Percentiles rank a stretch among this genome's conserved stretches.
Conservation (phyloP, 1,140 invertebrate species). For the Drosophila athabasca region DNA sequence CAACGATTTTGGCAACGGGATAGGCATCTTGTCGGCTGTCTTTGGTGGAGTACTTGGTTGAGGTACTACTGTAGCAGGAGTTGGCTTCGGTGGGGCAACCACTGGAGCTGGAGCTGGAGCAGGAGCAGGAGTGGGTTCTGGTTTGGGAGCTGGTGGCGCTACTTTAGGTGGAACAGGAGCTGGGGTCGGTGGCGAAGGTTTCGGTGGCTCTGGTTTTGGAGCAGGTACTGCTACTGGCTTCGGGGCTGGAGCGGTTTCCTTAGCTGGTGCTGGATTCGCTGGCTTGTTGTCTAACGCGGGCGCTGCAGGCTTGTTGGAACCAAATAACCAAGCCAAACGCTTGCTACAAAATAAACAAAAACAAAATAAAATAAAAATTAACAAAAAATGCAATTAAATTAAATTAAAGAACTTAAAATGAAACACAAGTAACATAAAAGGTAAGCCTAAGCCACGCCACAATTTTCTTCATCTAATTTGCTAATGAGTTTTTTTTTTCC, state of each 20-base stretch:
- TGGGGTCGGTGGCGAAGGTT: constrained; percentile 26
- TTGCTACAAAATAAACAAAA: constrained; percentile 63
- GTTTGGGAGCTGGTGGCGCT: constrained; percentile 34
- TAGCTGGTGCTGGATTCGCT: constrained; percentile 35
- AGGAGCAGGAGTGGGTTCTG: constrained; percentile 13
- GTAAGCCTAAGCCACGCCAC: constrained; percentile 1
- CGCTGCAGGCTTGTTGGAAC: constrained; percentile 64
- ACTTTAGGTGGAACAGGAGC: constrained; percentile 26
- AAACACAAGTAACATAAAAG: constrained; percentile 25
- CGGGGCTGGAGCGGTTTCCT: constrained; percentile 31
- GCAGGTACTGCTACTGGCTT: constrained; percentile 29
- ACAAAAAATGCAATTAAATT: constrained; percentile 31
- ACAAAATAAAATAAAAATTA: constrained; percentile 32
- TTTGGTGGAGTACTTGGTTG: constrained; percentile 52
- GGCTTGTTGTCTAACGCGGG: constrained; percentile 71
- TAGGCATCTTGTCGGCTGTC: constrained; percentile 66
- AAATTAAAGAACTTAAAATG: constrained; percentile 25
- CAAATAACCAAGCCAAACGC: constrained; percentile 80
- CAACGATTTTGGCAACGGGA: constrained; percentile 65
- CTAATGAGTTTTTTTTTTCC: constrained; percentile 8
- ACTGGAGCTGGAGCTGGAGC: constrained; percentile 18
- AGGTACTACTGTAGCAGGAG: constrained; percentile 9
- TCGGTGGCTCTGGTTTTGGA: constrained; percentile 27
- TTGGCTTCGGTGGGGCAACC: constrained; percentile 35
- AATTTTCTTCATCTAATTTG: not conserved